Evolutionary conservation across 1,140 invertebrate species (phyloP).

Genomic region (Drosophila mojavensis): DNA sequence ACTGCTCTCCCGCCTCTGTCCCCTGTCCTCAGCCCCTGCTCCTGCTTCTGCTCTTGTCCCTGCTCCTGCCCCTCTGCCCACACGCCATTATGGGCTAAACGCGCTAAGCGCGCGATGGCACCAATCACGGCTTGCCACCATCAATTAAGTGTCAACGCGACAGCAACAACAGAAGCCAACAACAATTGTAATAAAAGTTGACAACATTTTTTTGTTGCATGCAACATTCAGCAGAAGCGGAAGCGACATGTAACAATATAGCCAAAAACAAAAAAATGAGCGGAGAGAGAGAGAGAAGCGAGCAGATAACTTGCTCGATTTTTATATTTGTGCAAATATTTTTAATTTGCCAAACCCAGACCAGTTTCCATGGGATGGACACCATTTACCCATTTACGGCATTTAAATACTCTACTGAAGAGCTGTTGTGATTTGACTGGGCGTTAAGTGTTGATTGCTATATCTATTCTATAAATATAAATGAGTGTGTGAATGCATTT

Average conservation of each 20-base stretch:
- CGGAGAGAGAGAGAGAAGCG: constrained; percentile 20
- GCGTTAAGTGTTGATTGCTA: too few relatives aligned
- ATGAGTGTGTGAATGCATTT: too few relatives aligned
- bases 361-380: neutral
- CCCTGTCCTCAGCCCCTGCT: neutral
- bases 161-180: constrained; percentile 44
- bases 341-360: constrained; percentile 69
- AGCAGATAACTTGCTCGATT: constrained; percentile 59
- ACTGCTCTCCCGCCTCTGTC: too few relatives aligned
- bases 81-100: constrained; percentile 22
- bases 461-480: too few relatives aligned
- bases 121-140: constrained; percentile 80
- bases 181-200: constrained; percentile 74
- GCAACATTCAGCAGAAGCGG: constrained; percentile 43
- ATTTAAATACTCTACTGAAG: neutral
- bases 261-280: constrained; percentile 18
- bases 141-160: constrained; percentile 79
- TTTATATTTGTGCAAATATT: constrained; percentile 80
- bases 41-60: too few relatives aligned
- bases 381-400: neutral
- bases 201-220: constrained; percentile 77
- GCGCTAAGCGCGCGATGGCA: constrained; percentile 57
- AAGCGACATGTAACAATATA: constrained; percentile 23
- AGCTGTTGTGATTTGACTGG: neutral
- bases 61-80: neutral